A percentile compares a stretch with the other conserved stretches of the same genome.
These are phyloP conservation scores for Drosophila oshimai DNA, from an alignment of 1,140 invertebrate species.

Conservation along the genomic window DNA sequence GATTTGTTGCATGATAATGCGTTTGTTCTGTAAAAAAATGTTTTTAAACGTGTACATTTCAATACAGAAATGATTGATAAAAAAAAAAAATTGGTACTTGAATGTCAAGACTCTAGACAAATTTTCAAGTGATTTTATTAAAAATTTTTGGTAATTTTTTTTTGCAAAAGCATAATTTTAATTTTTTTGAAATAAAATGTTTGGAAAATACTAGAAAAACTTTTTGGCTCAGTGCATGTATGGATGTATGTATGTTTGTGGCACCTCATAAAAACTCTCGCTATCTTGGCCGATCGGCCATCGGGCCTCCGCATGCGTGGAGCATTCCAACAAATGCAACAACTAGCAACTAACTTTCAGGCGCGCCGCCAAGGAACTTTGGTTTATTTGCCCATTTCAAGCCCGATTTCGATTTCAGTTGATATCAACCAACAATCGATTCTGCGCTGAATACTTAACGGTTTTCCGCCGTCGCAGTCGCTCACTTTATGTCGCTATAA, in stretches of 20 bases:
- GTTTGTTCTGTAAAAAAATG: no score
- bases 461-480: conserved; percentile 17
- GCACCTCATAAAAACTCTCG: conserved; percentile 49
- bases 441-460: conserved; percentile 45
- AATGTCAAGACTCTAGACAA: no score
- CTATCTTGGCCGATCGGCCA: conserved; percentile 46
- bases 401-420: conserved; percentile 46
- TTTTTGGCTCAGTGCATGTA: neutral
- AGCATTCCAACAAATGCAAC: conserved; percentile 27
- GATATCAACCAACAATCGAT: conserved; percentile 45
- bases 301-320: conserved; percentile 31
- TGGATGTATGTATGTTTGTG: conserved; percentile 3
- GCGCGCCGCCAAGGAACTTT: conserved; percentile 43
- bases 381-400: conserved; percentile 42
- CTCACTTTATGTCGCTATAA: conserved; percentile 19
- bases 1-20: no score
- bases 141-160: no score
- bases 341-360: conserved; percentile 16
- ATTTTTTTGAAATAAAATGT: no score
- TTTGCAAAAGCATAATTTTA: no score
- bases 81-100: no score
- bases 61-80: no score
- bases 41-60: no score
- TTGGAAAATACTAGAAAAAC: neutral
- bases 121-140: no score